A percentile compares a stretch with the other conserved stretches of the same genome.
Conservation (phyloP, 2,888 invertebrate genomes). For the Scaptomyza reducta region DNA sequence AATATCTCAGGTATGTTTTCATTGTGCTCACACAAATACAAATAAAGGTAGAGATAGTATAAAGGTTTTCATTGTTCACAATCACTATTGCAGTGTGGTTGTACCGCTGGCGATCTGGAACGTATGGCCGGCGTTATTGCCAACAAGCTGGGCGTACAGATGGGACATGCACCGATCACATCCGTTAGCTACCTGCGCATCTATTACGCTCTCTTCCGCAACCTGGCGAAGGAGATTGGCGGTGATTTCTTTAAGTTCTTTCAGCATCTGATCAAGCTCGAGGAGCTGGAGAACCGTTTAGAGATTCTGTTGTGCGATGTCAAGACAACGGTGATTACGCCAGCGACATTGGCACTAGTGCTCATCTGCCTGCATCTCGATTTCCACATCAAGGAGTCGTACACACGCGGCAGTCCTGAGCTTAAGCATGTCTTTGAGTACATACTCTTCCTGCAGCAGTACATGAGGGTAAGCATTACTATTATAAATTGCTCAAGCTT, state of each 20-base stretch:
- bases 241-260: constrained; percentile 85
- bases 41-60: neutral
- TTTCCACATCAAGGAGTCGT: constrained; percentile 84
- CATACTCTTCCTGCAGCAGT: constrained; percentile 89
- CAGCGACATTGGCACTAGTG: constrained; percentile 91
- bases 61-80: constrained; percentile 78
- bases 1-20: constrained; percentile 84
- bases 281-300: constrained; percentile 88
- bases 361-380: constrained; percentile 90
- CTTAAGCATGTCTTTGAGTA: constrained; percentile 88
- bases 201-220: constrained; percentile 87
- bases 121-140: constrained; percentile 94
- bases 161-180: constrained; percentile 86
- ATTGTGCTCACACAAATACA: no score
- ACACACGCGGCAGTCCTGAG: constrained; percentile 85
- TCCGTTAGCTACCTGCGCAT: constrained; percentile 89
- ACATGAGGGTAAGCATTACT: constrained; percentile 87
- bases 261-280: constrained; percentile 85
- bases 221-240: constrained; percentile 86
- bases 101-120: constrained; percentile 92
- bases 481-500: neutral
- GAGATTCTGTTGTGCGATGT: constrained; percentile 92
- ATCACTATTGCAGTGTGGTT: constrained; percentile 89
- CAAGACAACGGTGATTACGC: constrained; percentile 89
- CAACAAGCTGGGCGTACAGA: constrained; percentile 89